A percentile compares a stretch with the other conserved stretches of the same genome.
phyloP scores from a whole-genome alignment of 2,113 vertebrate species.

The Gymnobelideus leadbeateri region DNA sequence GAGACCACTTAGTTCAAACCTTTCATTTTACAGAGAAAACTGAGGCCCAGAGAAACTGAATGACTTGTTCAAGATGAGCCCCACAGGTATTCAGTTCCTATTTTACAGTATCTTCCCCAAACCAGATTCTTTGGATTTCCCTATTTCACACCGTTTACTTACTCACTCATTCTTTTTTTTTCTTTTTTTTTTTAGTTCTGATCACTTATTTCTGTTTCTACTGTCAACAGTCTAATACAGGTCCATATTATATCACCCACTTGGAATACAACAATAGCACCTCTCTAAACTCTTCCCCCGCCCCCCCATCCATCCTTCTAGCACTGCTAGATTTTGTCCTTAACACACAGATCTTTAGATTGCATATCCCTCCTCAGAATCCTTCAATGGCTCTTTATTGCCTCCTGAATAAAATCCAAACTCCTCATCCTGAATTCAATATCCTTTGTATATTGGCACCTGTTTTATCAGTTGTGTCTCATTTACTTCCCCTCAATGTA shows the following conservation, averaged over 20 bases:
- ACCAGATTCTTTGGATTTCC: not conserved
- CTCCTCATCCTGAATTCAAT: not conserved
- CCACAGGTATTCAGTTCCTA: not conserved
- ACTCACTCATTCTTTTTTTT: not conserved
- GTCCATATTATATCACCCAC: not conserved
- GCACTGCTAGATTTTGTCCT: not conserved
- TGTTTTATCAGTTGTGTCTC: not conserved
- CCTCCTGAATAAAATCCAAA: not conserved
- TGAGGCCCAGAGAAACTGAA: not conserved
- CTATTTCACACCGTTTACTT: not conserved
- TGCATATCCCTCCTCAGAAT: not conserved
- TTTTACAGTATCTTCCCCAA: not conserved
- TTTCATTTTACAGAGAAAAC: not conserved
- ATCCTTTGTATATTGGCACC: not conserved
- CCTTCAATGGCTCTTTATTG: not conserved
- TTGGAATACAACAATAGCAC: not conserved
- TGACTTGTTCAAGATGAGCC: not conserved
- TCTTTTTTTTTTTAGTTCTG: not conserved
- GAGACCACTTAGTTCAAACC: not conserved
- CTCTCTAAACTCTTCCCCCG: not conserved
- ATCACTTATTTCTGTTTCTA: not conserved
- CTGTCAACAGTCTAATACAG: not conserved
- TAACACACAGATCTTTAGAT: not conserved
- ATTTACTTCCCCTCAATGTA: not conserved
- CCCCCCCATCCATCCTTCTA: not conserved